Percentiles rank a stretch among this genome's conserved stretches.
Evolutionary conservation across 2,797 vertebrate species (phyloP).

Genomic region (Merluccius polli): DNA sequence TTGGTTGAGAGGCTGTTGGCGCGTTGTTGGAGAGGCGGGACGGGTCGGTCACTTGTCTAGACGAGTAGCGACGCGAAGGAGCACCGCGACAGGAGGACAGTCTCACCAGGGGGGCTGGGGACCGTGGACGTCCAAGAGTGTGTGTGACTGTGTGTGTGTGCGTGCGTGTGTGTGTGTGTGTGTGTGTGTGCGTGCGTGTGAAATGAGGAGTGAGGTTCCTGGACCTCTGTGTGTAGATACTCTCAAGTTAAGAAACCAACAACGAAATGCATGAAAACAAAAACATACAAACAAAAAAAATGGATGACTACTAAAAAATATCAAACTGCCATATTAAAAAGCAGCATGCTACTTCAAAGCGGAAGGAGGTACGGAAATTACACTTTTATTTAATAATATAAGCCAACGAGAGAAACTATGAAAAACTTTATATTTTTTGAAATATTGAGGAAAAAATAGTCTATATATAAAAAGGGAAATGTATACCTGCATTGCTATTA

Average conservation of each 20-base stretch:
- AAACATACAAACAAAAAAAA: constrained; percentile 28
- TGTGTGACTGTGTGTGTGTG: constrained; percentile 2
- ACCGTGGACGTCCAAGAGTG: constrained; percentile 26
- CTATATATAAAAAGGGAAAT: constrained; percentile 74
- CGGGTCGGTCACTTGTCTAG: constrained; percentile 43
- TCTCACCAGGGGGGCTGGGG: constrained; percentile 27
- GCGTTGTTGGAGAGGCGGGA: constrained; percentile 30
- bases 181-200: constrained; percentile 5
- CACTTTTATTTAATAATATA: constrained; percentile 79
- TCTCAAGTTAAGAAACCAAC: constrained; percentile 66
- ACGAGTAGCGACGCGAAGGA: constrained; percentile 27
- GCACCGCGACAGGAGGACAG: constrained; percentile 18
- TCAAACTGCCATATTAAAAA: constrained; percentile 87
- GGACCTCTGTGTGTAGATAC: constrained; percentile 73
- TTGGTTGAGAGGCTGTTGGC: constrained; percentile 43
- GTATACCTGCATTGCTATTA: constrained; percentile 80
- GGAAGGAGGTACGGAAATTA: constrained; percentile 77
- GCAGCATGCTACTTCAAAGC: constrained; percentile 77
- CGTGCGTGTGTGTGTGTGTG: constrained; percentile 5
- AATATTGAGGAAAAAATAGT: constrained; percentile 68
- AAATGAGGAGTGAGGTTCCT: constrained; percentile 48
- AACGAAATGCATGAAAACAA: constrained; percentile 76
- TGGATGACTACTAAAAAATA: constrained; percentile 75
- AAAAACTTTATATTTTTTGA: constrained; percentile 85
- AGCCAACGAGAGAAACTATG: constrained; percentile 74